phyloP scores from a whole-genome alignment of 2,797 vertebrate genomes.

The Cottoperca gobio region DNA sequence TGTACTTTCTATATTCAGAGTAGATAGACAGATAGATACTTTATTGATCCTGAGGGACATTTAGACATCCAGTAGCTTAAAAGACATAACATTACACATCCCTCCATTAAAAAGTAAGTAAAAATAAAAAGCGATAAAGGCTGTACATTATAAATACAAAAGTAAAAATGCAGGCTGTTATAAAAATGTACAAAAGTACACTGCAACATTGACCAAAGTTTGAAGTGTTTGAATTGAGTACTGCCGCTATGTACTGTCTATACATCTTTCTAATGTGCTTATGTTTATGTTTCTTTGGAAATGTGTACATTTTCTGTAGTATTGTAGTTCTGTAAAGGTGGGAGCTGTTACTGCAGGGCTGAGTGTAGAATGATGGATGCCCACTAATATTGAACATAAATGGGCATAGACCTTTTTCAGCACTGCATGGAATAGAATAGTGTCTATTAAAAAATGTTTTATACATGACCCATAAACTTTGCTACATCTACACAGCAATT shows the following conservation, averaged over 20 bases:
- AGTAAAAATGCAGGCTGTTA: no score
- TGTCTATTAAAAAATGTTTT: neutral
- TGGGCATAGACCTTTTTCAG: conserved; percentile 1
- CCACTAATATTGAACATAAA: neutral
- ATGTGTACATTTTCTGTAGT: neutral
- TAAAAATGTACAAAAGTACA: no score
- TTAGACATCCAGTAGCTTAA: no score
- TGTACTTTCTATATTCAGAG: conserved; percentile 16
- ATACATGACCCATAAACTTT: neutral
- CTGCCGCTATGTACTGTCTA: neutral
- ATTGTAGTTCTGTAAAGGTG: neutral
- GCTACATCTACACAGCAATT: neutral
- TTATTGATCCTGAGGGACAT: no score
- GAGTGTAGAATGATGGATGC: conserved; percentile 1
- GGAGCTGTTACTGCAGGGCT: neutral
- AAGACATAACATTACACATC: no score
- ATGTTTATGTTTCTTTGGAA: no score
- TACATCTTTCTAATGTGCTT: conserved; percentile 8
- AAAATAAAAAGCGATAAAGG: no score
- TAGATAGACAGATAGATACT: no score
- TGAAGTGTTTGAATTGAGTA: no score
- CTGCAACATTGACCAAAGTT: no score
- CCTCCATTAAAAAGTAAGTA: no score
- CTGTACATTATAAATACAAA: no score
- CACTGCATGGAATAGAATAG: neutral